Conservation (phyloP, 2,888 invertebrate genomes). For the Eupeodes luniger region DNA sequence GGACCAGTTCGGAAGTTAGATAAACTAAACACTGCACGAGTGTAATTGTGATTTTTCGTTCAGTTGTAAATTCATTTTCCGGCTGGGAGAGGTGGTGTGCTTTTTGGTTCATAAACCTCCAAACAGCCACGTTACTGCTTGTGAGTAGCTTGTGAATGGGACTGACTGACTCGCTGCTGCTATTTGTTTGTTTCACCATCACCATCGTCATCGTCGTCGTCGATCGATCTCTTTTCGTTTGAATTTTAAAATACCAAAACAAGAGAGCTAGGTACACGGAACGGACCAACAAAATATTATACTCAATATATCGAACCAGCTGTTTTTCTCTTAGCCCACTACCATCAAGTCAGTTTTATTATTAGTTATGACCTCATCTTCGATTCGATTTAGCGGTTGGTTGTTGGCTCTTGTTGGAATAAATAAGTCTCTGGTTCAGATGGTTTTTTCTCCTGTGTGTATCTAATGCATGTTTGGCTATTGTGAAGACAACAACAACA, state of each 20-base stretch:
- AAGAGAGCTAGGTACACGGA: conserved; percentile 46
- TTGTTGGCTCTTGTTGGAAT: conserved; percentile 81
- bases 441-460: conserved; percentile 59
- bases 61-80: conserved; percentile 13
- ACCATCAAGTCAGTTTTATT: conserved; percentile 83
- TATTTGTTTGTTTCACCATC: conserved; percentile 34
- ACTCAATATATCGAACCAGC: conserved; percentile 58
- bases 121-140: neutral
- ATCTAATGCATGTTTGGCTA: conserved; percentile 50
- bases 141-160: neutral
- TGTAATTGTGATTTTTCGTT: neutral
- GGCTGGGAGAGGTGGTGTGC: neutral
- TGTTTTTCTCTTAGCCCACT: conserved; percentile 72
- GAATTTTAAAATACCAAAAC: conserved; percentile 40
- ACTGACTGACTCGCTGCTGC: neutral
- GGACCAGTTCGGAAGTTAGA: conserved; percentile 15
- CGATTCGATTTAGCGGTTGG: conserved; percentile 83
- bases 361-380: conserved; percentile 85
- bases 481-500: conserved; percentile 30
- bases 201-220: conserved; percentile 4
- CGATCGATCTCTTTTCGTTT: conserved; percentile 60
- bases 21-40: conserved; percentile 36
- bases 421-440: conserved; percentile 76
- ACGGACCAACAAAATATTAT: conserved; percentile 37
- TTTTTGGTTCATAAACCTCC: conserved; percentile 12